Evolutionary conservation across 2,797 vertebrate genomes (phyloP).

Genomic region (Gouania willdenowi): DNA sequence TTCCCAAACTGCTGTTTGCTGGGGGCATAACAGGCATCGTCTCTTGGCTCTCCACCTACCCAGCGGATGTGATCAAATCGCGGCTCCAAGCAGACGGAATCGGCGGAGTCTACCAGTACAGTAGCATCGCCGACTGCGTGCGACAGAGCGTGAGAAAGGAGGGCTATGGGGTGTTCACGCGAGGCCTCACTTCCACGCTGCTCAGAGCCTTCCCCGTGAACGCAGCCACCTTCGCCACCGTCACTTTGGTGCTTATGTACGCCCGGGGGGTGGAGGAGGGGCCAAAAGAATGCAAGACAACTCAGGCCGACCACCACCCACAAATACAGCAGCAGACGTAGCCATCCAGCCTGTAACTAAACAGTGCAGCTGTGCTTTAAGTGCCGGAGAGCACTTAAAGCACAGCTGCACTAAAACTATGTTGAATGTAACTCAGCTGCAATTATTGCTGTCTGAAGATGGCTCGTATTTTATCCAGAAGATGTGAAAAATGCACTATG

Average conservation of each 20-base stretch:
- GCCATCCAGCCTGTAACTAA: constrained; percentile 79
- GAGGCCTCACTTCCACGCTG: constrained; percentile 92
- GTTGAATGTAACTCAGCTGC: no score
- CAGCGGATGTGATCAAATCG: constrained; percentile 93
- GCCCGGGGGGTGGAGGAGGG: constrained; percentile 68
- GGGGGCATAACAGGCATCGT: constrained; percentile 91
- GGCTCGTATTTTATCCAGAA: constrained; percentile 2
- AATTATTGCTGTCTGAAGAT: not conserved
- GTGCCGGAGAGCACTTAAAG: no score
- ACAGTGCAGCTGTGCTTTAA: not conserved
- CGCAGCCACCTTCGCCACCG: constrained; percentile 91
- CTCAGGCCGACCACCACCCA: constrained; percentile 35
- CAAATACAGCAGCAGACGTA: constrained; percentile 69
- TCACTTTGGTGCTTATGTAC: constrained; percentile 89
- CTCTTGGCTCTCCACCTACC: constrained; percentile 97
- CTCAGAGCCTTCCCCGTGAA: constrained; percentile 95
- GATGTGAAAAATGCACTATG: constrained; percentile 42
- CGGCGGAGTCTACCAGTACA: constrained; percentile 81
- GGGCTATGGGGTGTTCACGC: constrained; percentile 90
- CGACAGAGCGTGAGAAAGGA: constrained; percentile 85
- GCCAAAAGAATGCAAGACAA: constrained; percentile 76
- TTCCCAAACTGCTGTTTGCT: constrained; percentile 91
- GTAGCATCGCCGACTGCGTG: constrained; percentile 85
- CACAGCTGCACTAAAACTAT: no score
- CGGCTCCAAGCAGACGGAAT: constrained; percentile 92